phyloP scores from a whole-genome alignment of 2,113 vertebrate species.

The Python bivittatus region DNA sequence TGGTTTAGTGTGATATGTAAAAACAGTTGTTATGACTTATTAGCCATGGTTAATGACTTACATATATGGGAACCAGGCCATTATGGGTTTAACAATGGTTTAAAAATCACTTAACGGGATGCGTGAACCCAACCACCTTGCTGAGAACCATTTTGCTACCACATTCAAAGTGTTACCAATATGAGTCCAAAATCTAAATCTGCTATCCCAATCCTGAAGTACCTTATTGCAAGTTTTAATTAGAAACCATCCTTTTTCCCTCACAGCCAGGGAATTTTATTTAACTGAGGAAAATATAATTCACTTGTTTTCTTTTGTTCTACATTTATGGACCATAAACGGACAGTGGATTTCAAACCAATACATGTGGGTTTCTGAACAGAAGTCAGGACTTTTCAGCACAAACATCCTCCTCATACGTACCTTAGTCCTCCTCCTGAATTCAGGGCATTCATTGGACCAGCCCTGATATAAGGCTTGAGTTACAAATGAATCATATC shows the following conservation, averaged over 20 bases:
- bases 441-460: not conserved
- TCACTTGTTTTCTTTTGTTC: not conserved
- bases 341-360: not conserved
- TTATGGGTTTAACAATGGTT: not conserved
- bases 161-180: not conserved
- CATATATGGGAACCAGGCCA: not conserved
- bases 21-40: not conserved
- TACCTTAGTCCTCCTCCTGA: not conserved
- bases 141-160: not conserved
- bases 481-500: not conserved
- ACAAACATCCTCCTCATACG: not conserved
- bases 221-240: not conserved
- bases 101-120: not conserved
- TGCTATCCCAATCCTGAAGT: not conserved
- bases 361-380: not conserved
- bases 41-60: not conserved
- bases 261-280: not conserved
- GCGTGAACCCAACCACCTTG: not conserved
- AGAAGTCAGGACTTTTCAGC: not conserved
- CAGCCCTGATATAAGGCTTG: not conserved
- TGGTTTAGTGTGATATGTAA: not conserved
- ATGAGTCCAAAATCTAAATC: not conserved
- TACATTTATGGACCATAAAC: not conserved
- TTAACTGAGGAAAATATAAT: not conserved
- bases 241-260: not conserved